Evolutionary conservation across 2,113 vertebrate genomes (phyloP), one percentile per base, ranked within the genome.

Genomic region (Sander lucioperca): DNA sequence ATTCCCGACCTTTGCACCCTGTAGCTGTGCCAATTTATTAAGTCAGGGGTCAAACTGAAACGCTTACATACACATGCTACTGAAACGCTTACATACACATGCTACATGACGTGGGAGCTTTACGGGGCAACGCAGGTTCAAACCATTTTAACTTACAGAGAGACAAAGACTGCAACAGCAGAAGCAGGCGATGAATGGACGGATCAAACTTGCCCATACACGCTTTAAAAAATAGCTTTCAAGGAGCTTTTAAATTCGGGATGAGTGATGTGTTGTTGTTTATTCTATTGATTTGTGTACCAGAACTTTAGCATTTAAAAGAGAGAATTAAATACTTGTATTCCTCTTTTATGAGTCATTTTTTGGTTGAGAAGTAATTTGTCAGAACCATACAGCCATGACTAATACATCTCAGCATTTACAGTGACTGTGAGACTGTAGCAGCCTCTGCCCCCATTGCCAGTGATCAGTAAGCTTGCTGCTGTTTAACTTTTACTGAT

Each of bases 331-430:
- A 56, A 74, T 21, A 61, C 12, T 30, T 53, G 25, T 74, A 68
- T 25, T 66, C 72, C 57, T 68, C 45, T 9, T 27, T 27, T 5
- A 33, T 14, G 48, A 70, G 53, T 56, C 71, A 50, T 33, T 80
- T 86, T 88, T 85, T 82, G 66, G 81, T 71, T 77, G 59, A 68
- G 79, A 82, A 84, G 79, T 72, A 71, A 85, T 88, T 87, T 86
- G 84, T 86, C 85, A 88, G 85, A 88, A 84, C 50, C 65, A n/a
- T 61, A 57, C 53, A 85, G 68, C 86, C 84, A 65, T 91, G 80
- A 89, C 91, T 88, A 88, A 92, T 88, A 89, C 66, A 92, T 87
- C 66, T 79, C 76, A 79, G 71, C 74, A 76, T 87, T 59, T 51
- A 80, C 76, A 43, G 67, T 79, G 86, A 88, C 82, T 75, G 66